These are phyloP conservation scores for Hirtodrosophila alboralis DNA, from an alignment of 2,888 invertebrate genomes.

Conservation along the genomic window DNA sequence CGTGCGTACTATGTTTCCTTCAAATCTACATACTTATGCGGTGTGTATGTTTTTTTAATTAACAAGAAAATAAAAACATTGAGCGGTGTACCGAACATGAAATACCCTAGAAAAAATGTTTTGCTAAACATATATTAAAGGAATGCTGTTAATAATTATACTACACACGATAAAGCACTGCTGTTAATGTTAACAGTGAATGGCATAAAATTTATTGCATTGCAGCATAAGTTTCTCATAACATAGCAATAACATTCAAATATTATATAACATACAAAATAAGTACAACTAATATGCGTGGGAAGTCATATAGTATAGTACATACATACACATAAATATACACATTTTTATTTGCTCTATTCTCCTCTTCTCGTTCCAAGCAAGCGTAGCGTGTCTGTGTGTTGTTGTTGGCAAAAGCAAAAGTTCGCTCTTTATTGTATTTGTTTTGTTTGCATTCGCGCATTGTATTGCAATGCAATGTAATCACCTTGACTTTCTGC, in stretches of 20 bases:
- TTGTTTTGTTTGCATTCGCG: constrained; percentile 24
- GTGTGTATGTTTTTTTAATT: constrained; percentile 9
- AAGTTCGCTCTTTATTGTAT: constrained; percentile 3
- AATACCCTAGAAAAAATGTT: neutral
- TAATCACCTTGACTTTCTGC: constrained; percentile 53
- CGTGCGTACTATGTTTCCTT: neutral
- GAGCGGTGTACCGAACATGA: neutral
- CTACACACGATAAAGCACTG: too few relatives aligned
- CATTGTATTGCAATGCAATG: constrained; percentile 14
- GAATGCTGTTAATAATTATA: too few relatives aligned
- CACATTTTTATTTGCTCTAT: too few relatives aligned
- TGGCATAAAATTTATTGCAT: too few relatives aligned
- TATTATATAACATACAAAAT: constrained; percentile 10
- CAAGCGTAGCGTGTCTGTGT: too few relatives aligned
- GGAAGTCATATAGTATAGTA: too few relatives aligned
- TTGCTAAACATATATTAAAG: too few relatives aligned
- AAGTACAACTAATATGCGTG: neutral
- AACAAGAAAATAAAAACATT: constrained; percentile 3
- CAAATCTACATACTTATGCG: neutral
- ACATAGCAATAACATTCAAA: neutral
- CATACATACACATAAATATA: too few relatives aligned
- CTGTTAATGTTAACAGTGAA: too few relatives aligned
- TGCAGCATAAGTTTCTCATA: too few relatives aligned
- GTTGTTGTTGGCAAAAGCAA: neutral
- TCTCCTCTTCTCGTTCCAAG: neutral